Base-by-base conservation (phyloP, 2,113 vertebrate genomes). In the Oncorhynchus masou region DNA sequence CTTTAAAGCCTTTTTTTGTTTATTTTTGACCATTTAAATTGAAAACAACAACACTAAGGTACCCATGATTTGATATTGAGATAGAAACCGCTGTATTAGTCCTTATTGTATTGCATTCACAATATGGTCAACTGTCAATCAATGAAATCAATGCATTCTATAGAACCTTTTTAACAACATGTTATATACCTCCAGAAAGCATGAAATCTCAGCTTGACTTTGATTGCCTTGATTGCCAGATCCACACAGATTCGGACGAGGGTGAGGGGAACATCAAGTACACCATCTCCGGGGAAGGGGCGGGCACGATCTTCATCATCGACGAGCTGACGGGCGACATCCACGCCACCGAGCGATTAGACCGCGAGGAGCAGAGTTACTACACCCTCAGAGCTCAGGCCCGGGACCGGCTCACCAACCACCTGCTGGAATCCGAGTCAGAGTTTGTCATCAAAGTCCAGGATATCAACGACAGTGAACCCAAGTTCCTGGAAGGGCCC, bases 361-460 rank as follows among this genome's bases (percentile, higher is more conserved):
- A 99, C 90, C 93, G 97, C 0, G 98, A 99, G 80, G 95, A 97
- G 91, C 98, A 99, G 81, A 95, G 97, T 66, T 98, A 95, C 91
- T 99, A 99, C 91, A 99, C 98, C 0, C 91, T 99, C 5, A 83
- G 95, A 57, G 98, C 97, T 0, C 97, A 97, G 91, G 98, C 97
- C 0, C 91, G 95, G 0, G 95, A 97, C 79, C 91, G 94, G 0
- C 94, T 95, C 83, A 96, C 94, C 0, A 88, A 96, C 25, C 94
- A 90, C 72, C 96, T 96, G 4, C 94, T 99, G 75, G 97, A 99
- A 79, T 96, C 98, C 0, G 97, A 99, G 93, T 99, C 98, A 0
- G 97, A 99, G 90, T 99, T 99, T 86, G 95, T 99, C 90, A 97
- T 99, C 92, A 99, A 99, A 85, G 97, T 99, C 80, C 98, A 99